A percentile compares a stretch with the other conserved stretches of the same genome.
Evolutionary conservation across 2,888 invertebrate species (phyloP).

Genomic region (Trissolcus japonicus): DNA sequence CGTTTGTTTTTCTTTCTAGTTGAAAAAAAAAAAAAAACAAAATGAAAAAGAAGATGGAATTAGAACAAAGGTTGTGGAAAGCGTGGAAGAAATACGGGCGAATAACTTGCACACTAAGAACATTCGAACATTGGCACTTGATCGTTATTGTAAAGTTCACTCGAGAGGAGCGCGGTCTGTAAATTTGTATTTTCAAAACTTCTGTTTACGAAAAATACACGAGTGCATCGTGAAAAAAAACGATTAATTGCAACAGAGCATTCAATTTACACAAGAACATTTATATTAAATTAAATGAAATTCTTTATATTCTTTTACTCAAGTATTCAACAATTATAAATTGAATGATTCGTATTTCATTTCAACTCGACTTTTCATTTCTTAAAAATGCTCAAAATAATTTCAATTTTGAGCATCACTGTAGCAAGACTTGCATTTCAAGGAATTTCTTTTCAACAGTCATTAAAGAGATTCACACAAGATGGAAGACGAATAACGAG

Average conservation of each 20-base stretch:
- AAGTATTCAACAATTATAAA: too few species aligned
- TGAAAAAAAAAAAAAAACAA: neutral
- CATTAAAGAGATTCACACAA: conserved; percentile 19
- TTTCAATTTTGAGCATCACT: conserved; percentile 16
- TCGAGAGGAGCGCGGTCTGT: conserved; percentile 17
- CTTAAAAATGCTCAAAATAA: too few species aligned
- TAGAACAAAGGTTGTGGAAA: conserved; percentile 16
- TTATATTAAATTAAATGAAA: too few species aligned
- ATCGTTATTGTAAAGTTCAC: conserved; percentile 21
- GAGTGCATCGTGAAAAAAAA: neutral
- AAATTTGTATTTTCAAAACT: conserved; percentile 39
- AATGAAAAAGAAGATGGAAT: conserved; percentile 24
- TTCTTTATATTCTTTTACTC: too few species aligned
- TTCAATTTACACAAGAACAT: conserved; percentile 5
- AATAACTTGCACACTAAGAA: conserved; percentile 30
- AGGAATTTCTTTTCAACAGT: conserved; percentile 6
- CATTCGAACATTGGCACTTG: conserved; percentile 34
- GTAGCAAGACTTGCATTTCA: too few species aligned
- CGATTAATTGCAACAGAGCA: conserved; percentile 21
- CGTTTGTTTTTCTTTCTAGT: conserved; percentile 26
- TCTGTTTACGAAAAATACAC: conserved; percentile 5
- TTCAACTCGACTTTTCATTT: too few species aligned
- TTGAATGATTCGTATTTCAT: too few species aligned
- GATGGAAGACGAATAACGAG: conserved; percentile 17
- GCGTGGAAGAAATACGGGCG: conserved; percentile 16